Percentiles rank a stretch among this genome's conserved stretches.
Evolutionary conservation across 2,113 vertebrate species (phyloP).

Genomic region (Chlorodrepanis virens): DNA sequence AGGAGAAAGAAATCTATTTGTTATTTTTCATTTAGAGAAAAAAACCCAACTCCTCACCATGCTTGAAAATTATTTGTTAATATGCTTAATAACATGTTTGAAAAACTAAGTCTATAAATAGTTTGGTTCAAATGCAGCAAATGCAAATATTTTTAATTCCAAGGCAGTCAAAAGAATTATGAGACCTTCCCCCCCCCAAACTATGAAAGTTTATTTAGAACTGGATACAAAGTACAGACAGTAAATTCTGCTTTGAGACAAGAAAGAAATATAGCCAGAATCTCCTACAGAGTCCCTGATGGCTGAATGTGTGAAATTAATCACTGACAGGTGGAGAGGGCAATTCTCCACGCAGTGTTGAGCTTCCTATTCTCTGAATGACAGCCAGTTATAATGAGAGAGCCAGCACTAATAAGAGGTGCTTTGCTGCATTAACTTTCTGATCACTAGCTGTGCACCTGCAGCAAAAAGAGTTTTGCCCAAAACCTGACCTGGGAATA

Average conservation of each 20-base stretch:
- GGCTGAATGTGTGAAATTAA: slow-evolving; percentile 70
- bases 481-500: slow-evolving; percentile 13
- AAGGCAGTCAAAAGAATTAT: background rate
- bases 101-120: background rate
- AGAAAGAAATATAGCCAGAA: slow-evolving; percentile 56
- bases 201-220: slow-evolving; percentile 44
- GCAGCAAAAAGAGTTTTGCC: slow-evolving; percentile 52
- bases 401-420: slow-evolving; percentile 72
- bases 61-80: background rate
- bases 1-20: background rate
- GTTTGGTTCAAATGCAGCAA: background rate
- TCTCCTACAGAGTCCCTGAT: slow-evolving; percentile 59
- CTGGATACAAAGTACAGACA: slow-evolving; percentile 17
- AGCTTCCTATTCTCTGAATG: slow-evolving; percentile 67
- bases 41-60: background rate
- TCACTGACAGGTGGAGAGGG: slow-evolving; percentile 70
- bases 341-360: slow-evolving; percentile 62
- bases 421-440: slow-evolving; percentile 68
- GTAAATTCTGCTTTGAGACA: slow-evolving; percentile 23
- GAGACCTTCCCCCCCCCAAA: background rate
- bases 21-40: background rate
- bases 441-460: slow-evolving; percentile 27
- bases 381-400: slow-evolving; percentile 71
- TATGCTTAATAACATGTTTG: background rate
- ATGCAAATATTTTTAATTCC: background rate